Evolutionary conservation across 2,888 invertebrate genomes (phyloP), one percentile per base, ranked within the genome.

Genomic region (Rapana venosa): DNA sequence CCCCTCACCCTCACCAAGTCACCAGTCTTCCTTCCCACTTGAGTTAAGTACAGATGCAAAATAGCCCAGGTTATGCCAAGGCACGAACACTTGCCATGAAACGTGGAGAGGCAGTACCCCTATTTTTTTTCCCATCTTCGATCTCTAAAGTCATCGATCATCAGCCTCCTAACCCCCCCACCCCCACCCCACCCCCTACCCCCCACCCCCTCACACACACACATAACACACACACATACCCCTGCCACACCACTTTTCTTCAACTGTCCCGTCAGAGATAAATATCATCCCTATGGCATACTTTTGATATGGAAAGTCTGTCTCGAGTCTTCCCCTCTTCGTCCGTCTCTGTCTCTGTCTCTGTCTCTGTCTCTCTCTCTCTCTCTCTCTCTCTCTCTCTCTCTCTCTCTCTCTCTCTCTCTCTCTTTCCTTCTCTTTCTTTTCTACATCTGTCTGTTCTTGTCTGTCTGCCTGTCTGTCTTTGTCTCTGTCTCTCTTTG

Each of bases 301-400:
- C 47, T 8, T 47, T 47, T 47, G 8, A 47, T 47, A 47, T 47
- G 47, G 47, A 47, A 47, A 47, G 47, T 47, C 47, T 47, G 47
- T 47, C 47, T 8, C 47, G 8, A 8, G 4, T 47, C 47, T 47
- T 47, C 8, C 47, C 4, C 47, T 47, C 8, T 47, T 74, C 74
- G 4, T n/a, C 74, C 32, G 1, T 79, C 77, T 32, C 15, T 79
- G 32, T 79, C 77, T 77, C 77, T 32, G 1, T 79, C 77, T 32
- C 35, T 79, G 32, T 79, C 77, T 79, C 77, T 79, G 5, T 35
- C 77, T 79, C 77, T 79, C 77, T 79, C 77, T 79, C 77, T 79
- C 77, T 77, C 32, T 32, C 70, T 74, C 70, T 74, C 70, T 74
- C 70, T 22, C n/a, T n/a, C 2, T 1, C 11, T 11, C 11, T n/a